A percentile compares a stretch with the other conserved stretches of the same genome.
Evolutionary conservation across 2,113 vertebrate species (phyloP).

Genomic region (Mugil cephalus): DNA sequence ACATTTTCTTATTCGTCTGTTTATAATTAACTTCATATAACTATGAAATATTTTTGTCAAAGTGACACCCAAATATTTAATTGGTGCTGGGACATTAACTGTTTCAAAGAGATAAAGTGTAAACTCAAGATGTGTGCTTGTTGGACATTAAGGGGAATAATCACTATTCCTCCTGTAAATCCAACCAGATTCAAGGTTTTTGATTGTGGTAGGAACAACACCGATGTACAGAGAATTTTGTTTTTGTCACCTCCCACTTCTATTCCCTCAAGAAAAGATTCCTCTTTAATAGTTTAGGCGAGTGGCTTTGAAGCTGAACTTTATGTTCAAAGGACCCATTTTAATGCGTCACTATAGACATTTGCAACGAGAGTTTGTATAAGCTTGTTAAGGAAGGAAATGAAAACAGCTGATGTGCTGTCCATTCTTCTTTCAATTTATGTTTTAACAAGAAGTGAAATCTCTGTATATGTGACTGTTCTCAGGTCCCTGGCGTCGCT

Average conservation of each 20-base stretch:
- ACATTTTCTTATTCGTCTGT: not conserved
- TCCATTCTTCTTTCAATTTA: no score
- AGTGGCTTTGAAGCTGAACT: no score
- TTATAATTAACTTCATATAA: not conserved
- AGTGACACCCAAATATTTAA: not conserved
- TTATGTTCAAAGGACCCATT: no score
- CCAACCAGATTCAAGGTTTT: not conserved
- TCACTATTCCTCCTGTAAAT: not conserved
- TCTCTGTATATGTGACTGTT: not conserved
- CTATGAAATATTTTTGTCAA: not conserved
- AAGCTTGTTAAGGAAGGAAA: no score
- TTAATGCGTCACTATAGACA: no score
- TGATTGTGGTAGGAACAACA: not conserved
- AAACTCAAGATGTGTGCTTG: not conserved
- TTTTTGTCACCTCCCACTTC: not conserved
- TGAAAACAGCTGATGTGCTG: no score
- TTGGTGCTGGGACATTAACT: not conserved
- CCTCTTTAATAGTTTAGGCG: not conserved
- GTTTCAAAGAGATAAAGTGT: not conserved
- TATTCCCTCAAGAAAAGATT: not conserved
- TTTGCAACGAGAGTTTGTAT: no score
- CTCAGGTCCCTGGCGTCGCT: constrained; percentile 19
- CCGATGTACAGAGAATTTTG: not conserved
- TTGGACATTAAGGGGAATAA: not conserved
- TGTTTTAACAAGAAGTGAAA: no score